Base-by-base conservation (phyloP, 1,140 invertebrate genomes). In the Trichonephila inaurata region DNA sequence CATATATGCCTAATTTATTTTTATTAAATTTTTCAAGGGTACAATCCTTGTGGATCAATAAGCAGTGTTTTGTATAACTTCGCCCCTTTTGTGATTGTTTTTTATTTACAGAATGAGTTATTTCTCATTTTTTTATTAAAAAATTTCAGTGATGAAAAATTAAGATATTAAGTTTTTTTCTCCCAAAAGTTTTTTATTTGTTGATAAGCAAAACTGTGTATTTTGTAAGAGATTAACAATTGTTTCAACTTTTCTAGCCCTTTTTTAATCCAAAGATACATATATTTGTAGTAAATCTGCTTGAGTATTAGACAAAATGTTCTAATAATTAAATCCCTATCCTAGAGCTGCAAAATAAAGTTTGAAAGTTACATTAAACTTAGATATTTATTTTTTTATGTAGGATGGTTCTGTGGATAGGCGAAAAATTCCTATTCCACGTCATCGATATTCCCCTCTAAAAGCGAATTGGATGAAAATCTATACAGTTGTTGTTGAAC, bases 381-480 rank as follows among this genome's bases (percentile, higher is more conserved):
- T 40, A 40, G 2, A 40, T 40, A 64, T 28, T 58, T 58, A 86
- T 62, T 21, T 61, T 60, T 61, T 58, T n/a, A 81, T 77, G 24
- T 88, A 94, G 93, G 66, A 94, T 61, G 94, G 72, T 40, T 24
- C 19, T 21, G 95, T 97, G 96, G 95, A 95, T 88, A 94, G 96
- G 91, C 95, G 96, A 28, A 96, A 97, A 96, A 95, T 98, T 72
- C 95, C 97, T n/a, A 97, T 98, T 83, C 97, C 97, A 72, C 95
- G 96, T 83, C 97, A 97, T 96, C 97, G 99, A 96, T 99, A 99
- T 95, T 97, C 98, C 60, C 98, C 99, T 21, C 95, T 99, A 1
- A 99, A 99, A 96, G 98, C 99, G 95, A 98, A 98, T 95, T 99
- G 99, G 99, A 96, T 98, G 96, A 99, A 99, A 96, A 99, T 99